Percentiles rank a stretch among this genome's conserved stretches.
These are phyloP conservation scores for Andrena haemorrhoa DNA, from an alignment of 2,888 invertebrate genomes.

Conservation along the genomic window DNA sequence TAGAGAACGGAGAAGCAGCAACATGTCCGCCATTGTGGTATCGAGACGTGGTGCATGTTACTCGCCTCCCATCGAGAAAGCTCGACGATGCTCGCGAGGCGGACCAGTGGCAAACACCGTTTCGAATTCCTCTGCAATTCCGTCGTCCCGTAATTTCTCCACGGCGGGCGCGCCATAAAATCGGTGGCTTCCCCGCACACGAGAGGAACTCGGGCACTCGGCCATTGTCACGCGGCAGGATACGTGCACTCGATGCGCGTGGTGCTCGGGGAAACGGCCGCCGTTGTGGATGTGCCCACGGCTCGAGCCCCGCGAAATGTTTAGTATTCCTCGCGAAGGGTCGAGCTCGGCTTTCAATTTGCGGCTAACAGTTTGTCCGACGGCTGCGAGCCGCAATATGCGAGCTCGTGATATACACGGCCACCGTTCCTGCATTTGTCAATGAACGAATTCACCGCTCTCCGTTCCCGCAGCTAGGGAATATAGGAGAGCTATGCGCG, in stretches of 20 bases:
- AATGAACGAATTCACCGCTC: conserved; percentile 36
- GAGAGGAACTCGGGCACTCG: conserved; percentile 21
- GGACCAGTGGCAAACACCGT: conserved; percentile 13
- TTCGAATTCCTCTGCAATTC: conserved; percentile 34
- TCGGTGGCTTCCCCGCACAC: conserved; percentile 36
- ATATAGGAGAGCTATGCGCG: neutral
- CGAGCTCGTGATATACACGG: conserved; percentile 42
- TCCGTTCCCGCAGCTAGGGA: neutral
- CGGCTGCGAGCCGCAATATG: conserved; percentile 48
- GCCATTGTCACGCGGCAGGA: conserved; percentile 49
- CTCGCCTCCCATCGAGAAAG: conserved; percentile 3
- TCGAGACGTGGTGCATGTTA: neutral
- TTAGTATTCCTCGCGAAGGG: conserved; percentile 80
- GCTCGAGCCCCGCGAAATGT: conserved; percentile 65
- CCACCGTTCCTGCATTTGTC: conserved; percentile 31
- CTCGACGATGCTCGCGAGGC: neutral
- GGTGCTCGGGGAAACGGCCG: conserved; percentile 46
- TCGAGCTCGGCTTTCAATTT: conserved; percentile 80
- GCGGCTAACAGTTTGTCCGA: conserved; percentile 79
- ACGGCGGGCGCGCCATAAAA: conserved; percentile 33
- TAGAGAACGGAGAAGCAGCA: neutral
- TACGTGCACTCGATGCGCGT: conserved; percentile 31
- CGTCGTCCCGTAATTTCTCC: conserved; percentile 39
- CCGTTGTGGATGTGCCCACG: conserved; percentile 44
- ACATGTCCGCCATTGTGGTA: neutral